A percentile compares a stretch with the other conserved stretches of the same genome.
These are phyloP conservation scores for Hoplostethus mediterraneus DNA, from an alignment of 2,797 vertebrate genomes.

Conservation along the genomic window DNA sequence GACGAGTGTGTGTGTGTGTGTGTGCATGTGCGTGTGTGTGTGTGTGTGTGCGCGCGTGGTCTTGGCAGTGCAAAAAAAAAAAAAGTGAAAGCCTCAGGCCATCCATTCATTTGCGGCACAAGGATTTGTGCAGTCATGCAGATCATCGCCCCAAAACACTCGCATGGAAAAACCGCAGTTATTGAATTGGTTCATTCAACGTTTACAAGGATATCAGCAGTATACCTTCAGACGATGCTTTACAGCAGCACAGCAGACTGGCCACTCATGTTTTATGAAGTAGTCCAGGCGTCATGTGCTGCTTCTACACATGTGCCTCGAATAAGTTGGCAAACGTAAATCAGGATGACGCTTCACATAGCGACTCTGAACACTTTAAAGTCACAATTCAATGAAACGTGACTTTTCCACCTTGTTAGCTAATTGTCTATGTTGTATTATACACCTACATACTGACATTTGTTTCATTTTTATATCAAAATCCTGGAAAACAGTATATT, in stretches of 20 bases:
- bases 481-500: too few relatives aligned
- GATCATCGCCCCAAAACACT: constrained; percentile 61
- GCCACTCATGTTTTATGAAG: constrained; percentile 23
- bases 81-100: constrained; percentile 54
- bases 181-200: constrained; percentile 61
- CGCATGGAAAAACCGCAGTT: constrained; percentile 46
- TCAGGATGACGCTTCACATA: neutral
- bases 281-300: neutral
- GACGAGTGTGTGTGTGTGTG: constrained; percentile 10
- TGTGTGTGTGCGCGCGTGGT: neutral
- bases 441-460: too few relatives aligned
- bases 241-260: constrained; percentile 26
- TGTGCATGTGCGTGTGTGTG: constrained; percentile 12
- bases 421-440: too few relatives aligned
- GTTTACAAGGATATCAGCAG: constrained; percentile 48
- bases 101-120: constrained; percentile 57
- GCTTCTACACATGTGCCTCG: neutral
- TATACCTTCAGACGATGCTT: constrained; percentile 44
- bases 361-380: neutral
- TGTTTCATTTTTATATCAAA: too few relatives aligned
- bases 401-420: neutral
- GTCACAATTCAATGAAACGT: neutral
- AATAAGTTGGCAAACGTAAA: neutral
- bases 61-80: constrained; percentile 35
- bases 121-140: constrained; percentile 66